A percentile compares a stretch with the other conserved stretches of the same genome.
These are phyloP conservation scores for Epinephelus lanceolatus DNA, from an alignment of 2,113 vertebrate genomes.

Conservation along the genomic window DNA sequence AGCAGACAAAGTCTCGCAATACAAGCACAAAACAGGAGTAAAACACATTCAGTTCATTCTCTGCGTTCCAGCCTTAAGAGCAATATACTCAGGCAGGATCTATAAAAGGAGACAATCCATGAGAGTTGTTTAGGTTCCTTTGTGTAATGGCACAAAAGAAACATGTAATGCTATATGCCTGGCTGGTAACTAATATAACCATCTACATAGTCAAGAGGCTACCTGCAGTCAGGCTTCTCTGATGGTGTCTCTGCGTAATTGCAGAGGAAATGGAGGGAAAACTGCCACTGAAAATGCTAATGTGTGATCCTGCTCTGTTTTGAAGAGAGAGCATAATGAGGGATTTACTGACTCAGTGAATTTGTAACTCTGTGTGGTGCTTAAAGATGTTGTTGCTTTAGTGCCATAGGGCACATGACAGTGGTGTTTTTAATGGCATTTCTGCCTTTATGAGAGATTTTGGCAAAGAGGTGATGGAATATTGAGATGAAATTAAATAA, in stretches of 20 bases:
- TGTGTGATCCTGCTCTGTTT: conserved; percentile 1
- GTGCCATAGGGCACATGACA: not conserved
- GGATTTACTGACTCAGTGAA: not conserved
- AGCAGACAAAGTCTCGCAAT: not conserved
- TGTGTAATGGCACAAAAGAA: conserved; percentile 20
- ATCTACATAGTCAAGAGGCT: not conserved
- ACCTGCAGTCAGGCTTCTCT: not conserved
- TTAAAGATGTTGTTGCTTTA: not conserved
- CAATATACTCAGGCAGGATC: conserved; percentile 1
- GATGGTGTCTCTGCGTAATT: conserved; percentile 14
- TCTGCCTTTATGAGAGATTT: not conserved
- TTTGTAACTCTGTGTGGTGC: not conserved
- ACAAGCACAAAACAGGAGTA: not conserved
- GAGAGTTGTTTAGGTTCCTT: not conserved
- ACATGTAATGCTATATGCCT: not conserved
- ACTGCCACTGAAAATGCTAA: conserved; percentile 14
- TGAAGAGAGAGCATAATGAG: not conserved
- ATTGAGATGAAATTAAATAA: not conserved
- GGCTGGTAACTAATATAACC: conserved; percentile 15
- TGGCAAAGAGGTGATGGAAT: not conserved
- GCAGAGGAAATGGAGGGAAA: conserved; percentile 30
- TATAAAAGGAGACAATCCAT: not conserved
- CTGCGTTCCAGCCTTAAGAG: conserved; percentile 1
- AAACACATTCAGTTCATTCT: not conserved
- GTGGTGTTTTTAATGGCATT: not conserved